Evolutionary conservation across 2,888 invertebrate genomes (phyloP).

Genomic region (Cephus sareptanus): DNA sequence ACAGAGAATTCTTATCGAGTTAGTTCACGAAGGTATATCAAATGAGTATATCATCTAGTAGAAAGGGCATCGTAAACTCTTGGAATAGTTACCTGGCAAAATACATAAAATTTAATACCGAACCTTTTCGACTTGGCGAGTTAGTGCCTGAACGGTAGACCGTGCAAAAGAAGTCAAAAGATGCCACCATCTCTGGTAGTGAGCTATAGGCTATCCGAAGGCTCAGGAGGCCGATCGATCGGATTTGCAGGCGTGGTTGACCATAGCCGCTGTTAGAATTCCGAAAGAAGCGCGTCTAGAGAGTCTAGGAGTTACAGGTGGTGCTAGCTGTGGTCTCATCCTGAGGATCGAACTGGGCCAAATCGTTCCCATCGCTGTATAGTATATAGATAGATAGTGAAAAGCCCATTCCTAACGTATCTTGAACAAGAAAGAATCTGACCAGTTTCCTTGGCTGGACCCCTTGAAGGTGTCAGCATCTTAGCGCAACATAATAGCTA

Average conservation of each 20-base stretch:
- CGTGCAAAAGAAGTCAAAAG: neutral
- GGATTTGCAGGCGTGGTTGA: neutral
- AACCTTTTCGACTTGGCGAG: neutral
- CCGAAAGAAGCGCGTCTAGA: neutral
- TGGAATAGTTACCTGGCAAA: neutral
- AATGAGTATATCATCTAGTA: neutral
- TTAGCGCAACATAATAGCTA: constrained; percentile 58
- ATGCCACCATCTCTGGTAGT: neutral
- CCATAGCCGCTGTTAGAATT: neutral
- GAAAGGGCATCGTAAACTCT: neutral
- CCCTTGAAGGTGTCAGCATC: constrained; percentile 37
- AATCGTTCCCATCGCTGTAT: neutral
- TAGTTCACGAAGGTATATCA: neutral
- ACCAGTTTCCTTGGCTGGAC: constrained; percentile 4
- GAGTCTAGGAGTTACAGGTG: neutral
- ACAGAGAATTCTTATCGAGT: neutral
- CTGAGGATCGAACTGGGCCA: neutral
- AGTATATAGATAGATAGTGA: neutral
- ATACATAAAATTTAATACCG: neutral
- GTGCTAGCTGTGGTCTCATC: neutral
- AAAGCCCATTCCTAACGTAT: neutral
- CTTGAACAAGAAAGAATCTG: neutral
- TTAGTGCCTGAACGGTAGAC: neutral
- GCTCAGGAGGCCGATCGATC: neutral
- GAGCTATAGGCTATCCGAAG: neutral